Percentiles rank a stretch among this genome's conserved stretches.
These are phyloP conservation scores for Micrasema minimum DNA, from an alignment of 1,140 invertebrate genomes.

Conservation along the genomic window DNA sequence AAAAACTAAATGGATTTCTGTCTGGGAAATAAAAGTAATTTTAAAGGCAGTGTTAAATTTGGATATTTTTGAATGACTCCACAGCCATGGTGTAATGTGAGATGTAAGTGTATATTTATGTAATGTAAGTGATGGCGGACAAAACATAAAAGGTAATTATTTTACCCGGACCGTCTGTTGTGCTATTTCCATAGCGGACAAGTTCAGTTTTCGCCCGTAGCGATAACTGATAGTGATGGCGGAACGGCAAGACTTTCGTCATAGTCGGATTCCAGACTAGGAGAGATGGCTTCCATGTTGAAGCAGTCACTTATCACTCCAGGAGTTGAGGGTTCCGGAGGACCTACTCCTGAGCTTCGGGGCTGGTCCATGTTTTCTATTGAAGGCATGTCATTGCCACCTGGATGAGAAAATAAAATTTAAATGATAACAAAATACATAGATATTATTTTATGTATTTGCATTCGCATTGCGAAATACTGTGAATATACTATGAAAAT, in stretches of 20 bases:
- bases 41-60: too few species aligned
- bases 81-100: too few species aligned
- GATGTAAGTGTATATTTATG: too few species aligned
- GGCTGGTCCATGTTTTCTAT: background rate
- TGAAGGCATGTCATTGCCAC: constrained; percentile 28
- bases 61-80: too few species aligned
- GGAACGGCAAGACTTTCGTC: constrained; percentile 65
- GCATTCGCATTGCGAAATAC: too few species aligned
- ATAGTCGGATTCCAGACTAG: constrained; percentile 57
- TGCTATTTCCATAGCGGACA: constrained; percentile 5
- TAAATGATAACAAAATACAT: background rate
- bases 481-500: too few species aligned
- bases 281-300: constrained; percentile 23
- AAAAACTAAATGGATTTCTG: too few species aligned
- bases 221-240: constrained; percentile 61
- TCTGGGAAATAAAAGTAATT: too few species aligned
- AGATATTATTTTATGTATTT: too few species aligned
- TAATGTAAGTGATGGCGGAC: too few species aligned
- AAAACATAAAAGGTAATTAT: too few species aligned
- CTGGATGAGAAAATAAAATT: constrained; percentile 12
- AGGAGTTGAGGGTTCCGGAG: constrained; percentile 31
- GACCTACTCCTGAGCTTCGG: background rate
- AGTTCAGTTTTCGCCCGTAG: background rate
- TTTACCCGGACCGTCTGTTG: constrained; percentile 32
- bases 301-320: constrained; percentile 26